These are phyloP conservation scores for Lordiphosa stackelbergi DNA, from an alignment of 1,140 invertebrate species.

Conservation along the genomic window DNA sequence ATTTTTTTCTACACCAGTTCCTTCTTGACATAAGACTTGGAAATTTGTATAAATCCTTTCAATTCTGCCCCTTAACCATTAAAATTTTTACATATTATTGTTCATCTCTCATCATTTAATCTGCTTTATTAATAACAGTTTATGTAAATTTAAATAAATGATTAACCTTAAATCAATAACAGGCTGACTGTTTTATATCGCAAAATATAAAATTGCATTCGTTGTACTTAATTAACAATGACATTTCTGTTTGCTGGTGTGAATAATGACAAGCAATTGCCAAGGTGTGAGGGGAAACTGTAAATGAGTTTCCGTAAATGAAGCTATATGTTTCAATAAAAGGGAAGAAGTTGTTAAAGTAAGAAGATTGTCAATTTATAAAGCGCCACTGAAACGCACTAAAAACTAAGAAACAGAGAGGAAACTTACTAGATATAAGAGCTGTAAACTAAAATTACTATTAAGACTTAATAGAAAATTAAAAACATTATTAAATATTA, in stretches of 20 bases:
- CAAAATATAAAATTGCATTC: constrained; percentile 25
- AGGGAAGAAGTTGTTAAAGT: too few species aligned
- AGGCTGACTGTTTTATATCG: constrained; percentile 17
- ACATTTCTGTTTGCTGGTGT: constrained; percentile 21
- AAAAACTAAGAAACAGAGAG: too few species aligned
- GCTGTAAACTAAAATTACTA: too few species aligned
- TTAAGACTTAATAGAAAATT: too few species aligned
- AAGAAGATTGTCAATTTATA: too few species aligned
- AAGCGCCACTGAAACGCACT: too few species aligned
- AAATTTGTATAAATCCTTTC: constrained; percentile 18
- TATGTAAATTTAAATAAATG: constrained; percentile 65
- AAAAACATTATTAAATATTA: too few species aligned
- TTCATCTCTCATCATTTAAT: constrained; percentile 31
- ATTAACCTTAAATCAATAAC: constrained; percentile 67
- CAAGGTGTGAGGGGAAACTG: constrained; percentile 13
- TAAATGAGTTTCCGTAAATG: not conserved
- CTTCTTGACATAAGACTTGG: too few species aligned
- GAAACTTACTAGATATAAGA: too few species aligned
- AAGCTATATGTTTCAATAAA: too few species aligned
- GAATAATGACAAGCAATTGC: constrained; percentile 29
- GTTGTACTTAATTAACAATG: constrained; percentile 60
- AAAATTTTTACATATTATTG: constrained; percentile 12
- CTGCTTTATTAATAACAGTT: constrained; percentile 65
- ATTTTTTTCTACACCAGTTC: too few species aligned
- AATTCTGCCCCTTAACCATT: constrained; percentile 9